Conservation (phyloP, 2,888 invertebrate genomes). For the Pteria penguin region DNA sequence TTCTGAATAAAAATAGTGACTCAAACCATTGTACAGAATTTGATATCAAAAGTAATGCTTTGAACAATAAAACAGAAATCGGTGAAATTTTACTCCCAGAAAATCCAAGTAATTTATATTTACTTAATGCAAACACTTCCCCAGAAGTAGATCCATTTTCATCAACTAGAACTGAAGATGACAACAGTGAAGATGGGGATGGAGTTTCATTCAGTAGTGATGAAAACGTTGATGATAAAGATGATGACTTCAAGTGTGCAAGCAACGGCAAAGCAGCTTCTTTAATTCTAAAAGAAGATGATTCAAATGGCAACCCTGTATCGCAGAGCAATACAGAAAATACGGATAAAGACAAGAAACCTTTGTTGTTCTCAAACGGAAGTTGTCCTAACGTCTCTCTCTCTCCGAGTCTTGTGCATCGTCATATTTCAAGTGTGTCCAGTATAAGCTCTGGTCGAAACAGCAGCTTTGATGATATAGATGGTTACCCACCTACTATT, state of each 20-base stretch:
- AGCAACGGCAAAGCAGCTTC: neutral
- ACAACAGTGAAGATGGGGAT: neutral
- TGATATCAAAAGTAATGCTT: no score
- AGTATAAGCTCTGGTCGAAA: slow-evolving; percentile 76
- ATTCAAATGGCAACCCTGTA: neutral
- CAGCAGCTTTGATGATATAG: slow-evolving; percentile 73
- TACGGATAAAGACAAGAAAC: neutral
- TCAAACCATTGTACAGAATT: no score
- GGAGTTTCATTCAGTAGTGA: neutral
- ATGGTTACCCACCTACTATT: slow-evolving; percentile 58
- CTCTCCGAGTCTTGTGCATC: slow-evolving; percentile 71
- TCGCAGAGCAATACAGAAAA: neutral
- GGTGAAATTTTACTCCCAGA: no score
- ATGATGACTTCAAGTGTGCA: neutral
- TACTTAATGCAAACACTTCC: no score
- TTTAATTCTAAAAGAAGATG: slow-evolving; percentile 19
- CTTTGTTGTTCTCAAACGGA: slow-evolving; percentile 18
- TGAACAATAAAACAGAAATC: no score
- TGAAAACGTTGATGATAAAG: neutral
- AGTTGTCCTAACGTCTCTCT: slow-evolving; percentile 77
- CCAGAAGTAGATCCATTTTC: no score
- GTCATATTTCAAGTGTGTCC: slow-evolving; percentile 71
- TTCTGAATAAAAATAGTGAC: no score
- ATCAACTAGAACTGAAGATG: no score
- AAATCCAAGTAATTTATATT: no score